These are phyloP conservation scores for Conchocele bisecta DNA, from an alignment of 2,888 invertebrate species.

Conservation along the genomic window DNA sequence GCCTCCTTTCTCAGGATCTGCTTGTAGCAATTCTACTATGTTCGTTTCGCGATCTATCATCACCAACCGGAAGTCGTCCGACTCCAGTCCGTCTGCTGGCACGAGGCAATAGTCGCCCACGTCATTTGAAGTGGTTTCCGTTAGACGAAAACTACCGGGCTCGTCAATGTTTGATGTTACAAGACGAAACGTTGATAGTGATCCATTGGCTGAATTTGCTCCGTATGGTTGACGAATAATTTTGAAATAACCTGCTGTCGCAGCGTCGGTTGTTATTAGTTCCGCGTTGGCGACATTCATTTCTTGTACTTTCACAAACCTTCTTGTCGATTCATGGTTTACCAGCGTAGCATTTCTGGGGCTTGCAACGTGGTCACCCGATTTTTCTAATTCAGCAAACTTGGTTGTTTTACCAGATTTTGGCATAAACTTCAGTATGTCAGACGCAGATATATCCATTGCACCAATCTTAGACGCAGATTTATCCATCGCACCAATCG, in stretches of 20 bases:
- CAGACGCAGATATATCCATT: no score
- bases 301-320: background rate
- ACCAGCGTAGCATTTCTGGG: no score
- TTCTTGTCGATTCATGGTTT: no score
- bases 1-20: slow-evolving; percentile 2
- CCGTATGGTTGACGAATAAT: background rate
- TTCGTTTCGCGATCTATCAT: background rate
- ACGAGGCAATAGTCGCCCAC: slow-evolving; percentile 28
- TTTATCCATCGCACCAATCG: no score
- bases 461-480: no score
- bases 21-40: slow-evolving; percentile 25
- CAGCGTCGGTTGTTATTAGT: background rate
- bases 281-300: background rate
- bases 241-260: slow-evolving; percentile 9
- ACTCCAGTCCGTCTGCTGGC: slow-evolving; percentile 19
- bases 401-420: no score
- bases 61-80: slow-evolving; percentile 22
- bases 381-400: no score
- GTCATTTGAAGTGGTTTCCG: slow-evolving; percentile 9
- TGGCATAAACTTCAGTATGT: no score
- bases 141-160: slow-evolving; percentile 14
- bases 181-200: slow-evolving; percentile 3
- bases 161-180: slow-evolving; percentile 10
- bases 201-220: background rate
- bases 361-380: background rate